Base-by-base conservation (phyloP, 2,888 invertebrate genomes). In the Margaritifera margaritifera region DNA sequence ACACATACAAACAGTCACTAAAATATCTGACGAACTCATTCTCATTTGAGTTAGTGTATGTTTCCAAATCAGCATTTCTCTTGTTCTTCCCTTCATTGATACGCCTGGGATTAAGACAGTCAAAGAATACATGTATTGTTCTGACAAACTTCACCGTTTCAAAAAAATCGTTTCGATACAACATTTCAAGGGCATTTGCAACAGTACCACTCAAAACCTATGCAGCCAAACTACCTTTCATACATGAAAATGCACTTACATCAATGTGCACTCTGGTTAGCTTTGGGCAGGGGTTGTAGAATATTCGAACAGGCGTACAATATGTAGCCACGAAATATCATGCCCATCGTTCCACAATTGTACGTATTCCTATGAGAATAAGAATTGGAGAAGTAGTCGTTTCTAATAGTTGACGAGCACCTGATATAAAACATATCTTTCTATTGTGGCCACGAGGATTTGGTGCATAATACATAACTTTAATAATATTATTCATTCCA, bases 361-460 rank as follows among this genome's bases (percentile, higher is more conserved):
- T 60, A 75, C 1, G 70, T 66, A 5, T 64, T 67, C 54, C 68
- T 77, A 31, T 77, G 75, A 0, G 69, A 69, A 55, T 64, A 68
- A n/a, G 71, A 77, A 63, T 75, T 75, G n/a, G 68, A 61, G 20
- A 79, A 77, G 58, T 74, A 75, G 25, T 60, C 4, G 77, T 79
- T 69, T 77, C 77, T 11, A 77, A 8, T 5, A 79, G 52, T 51
- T 77, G 77, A 54, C 75, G 77, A 0, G 64, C 70, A 66, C 77
- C 73, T 6, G 74, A 74, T 11, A 78, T 69, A 22, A 79, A 77
- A 57, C 55, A 71, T 11, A 71, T 67, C 19, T 52, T 54, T 50
- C 66, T 60, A 2, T n/a, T 51, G 19, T 61, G 24, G n/a, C 5
- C 31, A 31, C 55, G 64, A 24, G 61, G 50, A 54, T 72, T 64